A percentile compares a stretch with the other conserved stretches of the same genome.
Evolutionary conservation across 2,113 vertebrate genomes (phyloP).

Genomic region (Turnix velox): DNA sequence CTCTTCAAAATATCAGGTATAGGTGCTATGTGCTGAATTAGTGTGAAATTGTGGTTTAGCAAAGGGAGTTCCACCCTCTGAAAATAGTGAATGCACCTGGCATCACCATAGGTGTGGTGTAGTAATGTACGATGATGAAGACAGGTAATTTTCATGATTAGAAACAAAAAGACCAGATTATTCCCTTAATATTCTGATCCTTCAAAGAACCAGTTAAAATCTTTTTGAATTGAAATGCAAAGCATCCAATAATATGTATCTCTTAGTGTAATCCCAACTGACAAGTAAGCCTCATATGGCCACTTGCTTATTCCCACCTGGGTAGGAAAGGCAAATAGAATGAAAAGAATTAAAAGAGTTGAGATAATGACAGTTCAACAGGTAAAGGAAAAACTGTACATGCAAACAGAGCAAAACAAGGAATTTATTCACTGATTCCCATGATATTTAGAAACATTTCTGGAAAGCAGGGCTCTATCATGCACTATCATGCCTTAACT

Average conservation of each 20-base stretch:
- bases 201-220: neutral
- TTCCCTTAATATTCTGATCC: neutral
- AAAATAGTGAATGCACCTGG: no score
- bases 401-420: neutral
- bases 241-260: neutral
- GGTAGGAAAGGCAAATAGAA: neutral
- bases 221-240: neutral
- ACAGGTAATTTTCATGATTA: neutral
- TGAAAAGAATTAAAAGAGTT: neutral
- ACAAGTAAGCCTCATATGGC: neutral
- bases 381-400: neutral
- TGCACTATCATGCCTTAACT: neutral
- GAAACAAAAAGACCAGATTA: neutral
- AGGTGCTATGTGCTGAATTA: neutral
- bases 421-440: neutral
- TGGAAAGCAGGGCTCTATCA: neutral
- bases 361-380: neutral
- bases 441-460: neutral
- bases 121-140: neutral
- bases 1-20: neutral
- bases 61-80: neutral
- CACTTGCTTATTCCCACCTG: neutral
- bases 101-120: fast-evolving
- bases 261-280: neutral
- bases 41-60: neutral